A percentile compares a stretch with the other conserved stretches of the same genome.
Evolutionary conservation across 2,113 vertebrate species (phyloP).

Genomic region (Chionodraco myersi): DNA sequence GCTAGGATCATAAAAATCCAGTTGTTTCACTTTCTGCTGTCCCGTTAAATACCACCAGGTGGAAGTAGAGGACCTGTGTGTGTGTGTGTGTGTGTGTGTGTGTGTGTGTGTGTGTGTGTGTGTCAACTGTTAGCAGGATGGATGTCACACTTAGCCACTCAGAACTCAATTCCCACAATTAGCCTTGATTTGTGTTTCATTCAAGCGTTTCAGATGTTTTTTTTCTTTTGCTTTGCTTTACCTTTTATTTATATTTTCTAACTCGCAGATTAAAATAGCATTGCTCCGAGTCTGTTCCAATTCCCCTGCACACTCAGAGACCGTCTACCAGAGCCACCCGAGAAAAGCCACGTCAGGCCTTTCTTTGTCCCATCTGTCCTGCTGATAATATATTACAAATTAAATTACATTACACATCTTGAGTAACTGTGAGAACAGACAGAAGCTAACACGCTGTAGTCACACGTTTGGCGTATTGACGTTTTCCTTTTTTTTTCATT

Average conservation of each 20-base stretch:
- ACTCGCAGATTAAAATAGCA: not conserved
- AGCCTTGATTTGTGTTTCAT: not conserved
- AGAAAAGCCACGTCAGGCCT: not conserved
- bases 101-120: not conserved
- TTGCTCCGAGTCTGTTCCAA: not conserved
- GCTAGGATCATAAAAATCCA: not conserved
- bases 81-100: no score
- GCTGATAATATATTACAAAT: constrained; percentile 4
- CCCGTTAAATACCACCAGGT: constrained; percentile 41
- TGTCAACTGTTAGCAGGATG: not conserved
- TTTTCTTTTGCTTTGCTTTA: not conserved
- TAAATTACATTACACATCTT: not conserved
- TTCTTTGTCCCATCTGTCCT: constrained; percentile 17
- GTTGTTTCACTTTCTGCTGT: constrained; percentile 22
- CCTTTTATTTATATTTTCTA: not conserved
- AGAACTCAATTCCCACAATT: not conserved
- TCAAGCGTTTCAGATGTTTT: not conserved
- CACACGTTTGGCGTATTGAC: not conserved
- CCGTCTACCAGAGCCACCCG: not conserved
- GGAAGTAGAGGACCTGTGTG: constrained; percentile 40
- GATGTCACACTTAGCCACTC: not conserved
- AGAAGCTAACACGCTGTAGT: not conserved
- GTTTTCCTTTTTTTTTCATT: no score
- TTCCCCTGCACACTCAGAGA: not conserved
- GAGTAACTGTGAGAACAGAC: constrained; percentile 1